phyloP scores from a whole-genome alignment of 2,888 invertebrate genomes.

The Hemistola chrysoprasaria region DNA sequence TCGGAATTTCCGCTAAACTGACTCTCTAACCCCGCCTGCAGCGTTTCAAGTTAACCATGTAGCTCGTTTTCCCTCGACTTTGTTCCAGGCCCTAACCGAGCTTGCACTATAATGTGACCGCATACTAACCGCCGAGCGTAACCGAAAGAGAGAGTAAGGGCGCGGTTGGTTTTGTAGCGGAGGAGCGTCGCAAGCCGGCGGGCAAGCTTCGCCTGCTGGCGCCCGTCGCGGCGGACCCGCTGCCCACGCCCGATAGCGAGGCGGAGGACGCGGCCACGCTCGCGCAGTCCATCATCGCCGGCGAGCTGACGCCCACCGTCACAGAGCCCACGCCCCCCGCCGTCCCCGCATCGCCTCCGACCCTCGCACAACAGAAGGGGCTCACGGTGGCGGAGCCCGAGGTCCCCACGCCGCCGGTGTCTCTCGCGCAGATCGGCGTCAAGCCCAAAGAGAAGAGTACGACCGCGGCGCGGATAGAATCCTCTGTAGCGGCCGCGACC shows the following conservation, averaged over 20 bases:
- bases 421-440: conserved; percentile 76
- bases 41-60: conserved; percentile 74
- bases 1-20: conserved; percentile 54
- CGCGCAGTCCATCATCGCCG: conserved; percentile 74
- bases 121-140: conserved; percentile 80
- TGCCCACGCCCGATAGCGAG: conserved; percentile 78
- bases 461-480: conserved; percentile 67
- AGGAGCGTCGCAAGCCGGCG: conserved; percentile 75
- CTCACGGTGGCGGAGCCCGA: conserved; percentile 62
- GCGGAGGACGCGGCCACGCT: conserved; percentile 74
- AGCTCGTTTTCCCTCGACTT: conserved; percentile 80
- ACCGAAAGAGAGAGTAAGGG: conserved; percentile 75
- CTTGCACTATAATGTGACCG: conserved; percentile 83
- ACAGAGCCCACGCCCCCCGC: conserved; percentile 45
- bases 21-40: conserved; percentile 74
- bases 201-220: conserved; percentile 69
- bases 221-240: conserved; percentile 60
- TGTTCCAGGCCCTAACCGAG: conserved; percentile 83
- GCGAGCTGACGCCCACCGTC: conserved; percentile 63
- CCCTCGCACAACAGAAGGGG: conserved; percentile 40
- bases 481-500: conserved; percentile 54
- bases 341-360: conserved; percentile 39
- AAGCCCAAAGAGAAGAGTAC: conserved; percentile 60
- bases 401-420: conserved; percentile 77
- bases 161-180: conserved; percentile 79